Conservation (phyloP, 1,140 invertebrate species). For the Drosophila pseudoananassae region DNA sequence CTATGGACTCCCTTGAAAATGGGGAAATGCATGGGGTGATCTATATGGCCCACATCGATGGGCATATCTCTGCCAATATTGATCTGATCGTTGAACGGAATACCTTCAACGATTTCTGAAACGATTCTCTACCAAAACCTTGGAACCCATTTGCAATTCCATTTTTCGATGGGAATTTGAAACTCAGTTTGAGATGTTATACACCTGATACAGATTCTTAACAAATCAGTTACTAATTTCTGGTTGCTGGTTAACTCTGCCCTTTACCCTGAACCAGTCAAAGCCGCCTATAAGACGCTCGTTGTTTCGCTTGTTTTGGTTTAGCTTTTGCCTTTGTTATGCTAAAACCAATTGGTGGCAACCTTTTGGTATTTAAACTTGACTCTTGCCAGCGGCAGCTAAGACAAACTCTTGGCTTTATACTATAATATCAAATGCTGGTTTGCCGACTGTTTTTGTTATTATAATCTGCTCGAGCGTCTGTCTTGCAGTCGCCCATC, state of each 20-base stretch:
- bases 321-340: slow-evolving; percentile 53
- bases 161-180: background rate
- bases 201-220: slow-evolving; percentile 11
- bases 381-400: slow-evolving; percentile 47
- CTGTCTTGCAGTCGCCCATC: slow-evolving; percentile 46
- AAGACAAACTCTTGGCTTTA: slow-evolving; percentile 38
- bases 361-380: slow-evolving; percentile 65
- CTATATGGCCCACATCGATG: no score
- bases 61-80: no score
- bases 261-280: slow-evolving; percentile 45
- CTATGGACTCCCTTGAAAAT: no score
- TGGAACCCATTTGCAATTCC: no score
- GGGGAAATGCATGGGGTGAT: no score
- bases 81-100: no score
- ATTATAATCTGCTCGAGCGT: slow-evolving; percentile 45
- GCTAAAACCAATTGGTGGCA: slow-evolving; percentile 58
- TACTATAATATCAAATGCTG: slow-evolving; percentile 38
- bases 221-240: slow-evolving; percentile 29
- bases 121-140: no score
- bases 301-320: slow-evolving; percentile 32
- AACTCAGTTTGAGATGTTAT: background rate
- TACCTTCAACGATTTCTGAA: no score
- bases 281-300: slow-evolving; percentile 58
- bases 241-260: slow-evolving; percentile 33
- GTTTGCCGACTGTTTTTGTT: slow-evolving; percentile 26